phyloP scores from a whole-genome alignment of 2,888 invertebrate genomes.

The Watsonalla binaria region DNA sequence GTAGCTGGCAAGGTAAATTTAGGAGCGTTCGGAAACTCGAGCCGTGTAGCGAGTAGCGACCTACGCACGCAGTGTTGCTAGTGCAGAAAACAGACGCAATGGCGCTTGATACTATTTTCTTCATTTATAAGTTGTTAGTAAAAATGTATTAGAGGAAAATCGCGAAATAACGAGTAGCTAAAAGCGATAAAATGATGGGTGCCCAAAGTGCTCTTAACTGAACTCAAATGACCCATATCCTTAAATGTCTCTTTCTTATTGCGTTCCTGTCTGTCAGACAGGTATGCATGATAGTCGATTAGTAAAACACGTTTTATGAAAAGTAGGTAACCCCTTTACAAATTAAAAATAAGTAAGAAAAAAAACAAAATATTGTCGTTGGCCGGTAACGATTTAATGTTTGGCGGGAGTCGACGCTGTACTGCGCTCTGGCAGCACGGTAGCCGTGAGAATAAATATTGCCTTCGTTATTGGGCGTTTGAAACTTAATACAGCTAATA shows the following conservation, averaged over 20 bases:
- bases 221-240: no score
- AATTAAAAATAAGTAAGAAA: not conserved
- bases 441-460: conserved; percentile 9
- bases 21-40: conserved; percentile 69
- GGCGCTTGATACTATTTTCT: not conserved
- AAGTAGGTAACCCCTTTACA: not conserved
- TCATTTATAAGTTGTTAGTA: not conserved
- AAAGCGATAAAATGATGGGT: no score
- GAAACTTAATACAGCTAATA: conserved; percentile 12
- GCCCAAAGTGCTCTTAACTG: no score
- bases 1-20: conserved; percentile 73
- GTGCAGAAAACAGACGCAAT: conserved; percentile 27
- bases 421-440: not conserved
- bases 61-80: conserved; percentile 53
- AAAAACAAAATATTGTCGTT: not conserved
- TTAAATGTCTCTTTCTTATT: no score
- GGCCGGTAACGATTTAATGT: not conserved
- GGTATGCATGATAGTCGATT: no score
- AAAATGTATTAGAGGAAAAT: no score
- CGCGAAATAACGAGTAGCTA: no score
- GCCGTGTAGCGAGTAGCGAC: conserved; percentile 33
- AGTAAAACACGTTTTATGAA: no score
- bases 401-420: not conserved
- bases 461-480: conserved; percentile 4
- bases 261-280: no score